phyloP scores from a whole-genome alignment of 1,140 invertebrate species.

The Fopius arisanus region DNA sequence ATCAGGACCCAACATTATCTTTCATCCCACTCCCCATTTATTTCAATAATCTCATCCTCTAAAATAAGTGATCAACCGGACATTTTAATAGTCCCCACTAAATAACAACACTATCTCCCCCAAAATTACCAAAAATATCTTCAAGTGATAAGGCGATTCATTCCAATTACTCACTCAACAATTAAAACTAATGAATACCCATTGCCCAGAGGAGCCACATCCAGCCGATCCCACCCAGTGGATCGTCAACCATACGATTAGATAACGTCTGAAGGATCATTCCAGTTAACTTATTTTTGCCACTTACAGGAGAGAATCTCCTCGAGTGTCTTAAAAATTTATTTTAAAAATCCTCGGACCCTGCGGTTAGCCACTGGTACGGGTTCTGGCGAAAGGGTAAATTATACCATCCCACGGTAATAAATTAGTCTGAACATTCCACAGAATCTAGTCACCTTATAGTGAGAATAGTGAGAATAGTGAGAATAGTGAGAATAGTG shows the following conservation, averaged over 20 bases:
- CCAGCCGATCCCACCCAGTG: background rate
- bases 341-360: background rate
- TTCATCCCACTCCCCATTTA: no score
- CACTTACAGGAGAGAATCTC: background rate
- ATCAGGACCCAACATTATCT: no score
- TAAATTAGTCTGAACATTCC: conserved; percentile 13
- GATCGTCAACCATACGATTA: background rate
- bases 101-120: no score
- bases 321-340: background rate
- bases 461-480: no score
- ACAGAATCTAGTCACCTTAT: conserved; percentile 8
- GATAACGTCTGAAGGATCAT: background rate
- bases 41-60: no score
- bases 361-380: conserved; percentile 10
- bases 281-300: background rate
- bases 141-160: no score
- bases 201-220: background rate
- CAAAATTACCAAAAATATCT: no score
- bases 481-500: no score
- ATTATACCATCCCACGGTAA: conserved; percentile 6
- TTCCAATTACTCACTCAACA: no score
- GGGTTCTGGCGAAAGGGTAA: background rate
- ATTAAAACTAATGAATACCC: background rate
- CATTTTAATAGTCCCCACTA: no score
- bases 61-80: no score